Base-by-base conservation (phyloP, 2,797 vertebrate genomes). In the Odontamblyopus lacepedii region DNA sequence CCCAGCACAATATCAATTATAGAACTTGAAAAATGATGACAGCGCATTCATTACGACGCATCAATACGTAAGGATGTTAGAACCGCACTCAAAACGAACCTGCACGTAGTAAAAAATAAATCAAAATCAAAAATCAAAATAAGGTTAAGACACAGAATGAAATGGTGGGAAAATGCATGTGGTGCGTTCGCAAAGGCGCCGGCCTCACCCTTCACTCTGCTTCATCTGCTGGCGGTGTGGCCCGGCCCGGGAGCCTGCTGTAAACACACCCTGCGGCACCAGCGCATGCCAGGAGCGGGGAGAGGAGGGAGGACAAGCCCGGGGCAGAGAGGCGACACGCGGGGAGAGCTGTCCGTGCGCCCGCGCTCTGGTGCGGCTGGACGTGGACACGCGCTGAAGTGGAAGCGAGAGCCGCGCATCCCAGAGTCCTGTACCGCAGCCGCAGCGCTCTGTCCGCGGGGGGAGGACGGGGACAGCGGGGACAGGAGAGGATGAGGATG, bases 401-500 rank as follows among this genome's bases (percentile, higher is more conserved):
- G 67, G 53, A 60, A 38, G 35, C 35, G 5, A 38, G 35, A 38
- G 72, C 74, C 64, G 73, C 71, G 85, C 87, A 86, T 87, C 85
- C 83, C 81, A 74, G 79, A 84, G 79, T 70, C 80, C 78, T 85
- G 89, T 93, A 88, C 92, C 92, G 92, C 93, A 91, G 92, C 90
- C 81, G 90, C 89, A 88, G 88, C 90, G 87, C 86, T 86, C 77
- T 71, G 89, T 83, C 85, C 87, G 86, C 81, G 63, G 83, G 83
- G 78, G 88, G 66, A 88, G 76, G 79, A 83, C 76, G 71, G 70
- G 61, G 51, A 38, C 68, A n/a, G 51, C 48, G 67, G 13, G 63
- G 19, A 50, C 60, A 27, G 63, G 23, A 30, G 72, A n/a, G 11
- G 59, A 6, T 38, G 0, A 41, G 8, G 51, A 70, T 77, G 68